phyloP scores from a whole-genome alignment of 2,797 vertebrate genomes.

The Macropus fuliginosus region DNA sequence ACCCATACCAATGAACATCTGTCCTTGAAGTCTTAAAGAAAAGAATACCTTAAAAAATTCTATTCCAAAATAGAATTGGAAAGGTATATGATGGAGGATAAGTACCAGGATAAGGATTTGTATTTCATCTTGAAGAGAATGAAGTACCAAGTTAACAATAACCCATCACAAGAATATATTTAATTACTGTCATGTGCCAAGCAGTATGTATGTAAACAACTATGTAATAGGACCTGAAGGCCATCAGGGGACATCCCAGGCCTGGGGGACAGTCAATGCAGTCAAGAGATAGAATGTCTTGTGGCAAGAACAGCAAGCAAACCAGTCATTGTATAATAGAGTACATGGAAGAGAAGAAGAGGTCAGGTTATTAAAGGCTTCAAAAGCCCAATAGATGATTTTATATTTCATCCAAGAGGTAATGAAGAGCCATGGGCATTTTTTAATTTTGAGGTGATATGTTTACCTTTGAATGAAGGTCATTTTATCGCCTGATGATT shows the following conservation, averaged over 20 bases:
- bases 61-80: neutral
- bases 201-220: neutral
- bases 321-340: neutral
- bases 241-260: neutral
- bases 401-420: too few relatives aligned
- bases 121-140: neutral
- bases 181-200: slow-evolving; percentile 14
- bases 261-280: neutral
- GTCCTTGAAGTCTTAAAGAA: slow-evolving; percentile 44
- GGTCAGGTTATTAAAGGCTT: neutral
- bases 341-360: neutral
- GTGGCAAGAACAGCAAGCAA: neutral
- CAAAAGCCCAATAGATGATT: neutral
- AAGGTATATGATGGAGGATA: neutral
- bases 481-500: too few relatives aligned
- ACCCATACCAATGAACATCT: neutral
- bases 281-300: neutral
- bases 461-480: too few relatives aligned
- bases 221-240: neutral
- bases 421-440: too few relatives aligned
- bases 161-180: neutral
- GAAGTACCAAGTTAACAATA: slow-evolving; percentile 27
- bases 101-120: neutral
- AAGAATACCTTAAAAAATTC: neutral
- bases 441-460: too few relatives aligned